Conservation (phyloP, 2,113 vertebrate genomes). For the Saguinus midas region DNA sequence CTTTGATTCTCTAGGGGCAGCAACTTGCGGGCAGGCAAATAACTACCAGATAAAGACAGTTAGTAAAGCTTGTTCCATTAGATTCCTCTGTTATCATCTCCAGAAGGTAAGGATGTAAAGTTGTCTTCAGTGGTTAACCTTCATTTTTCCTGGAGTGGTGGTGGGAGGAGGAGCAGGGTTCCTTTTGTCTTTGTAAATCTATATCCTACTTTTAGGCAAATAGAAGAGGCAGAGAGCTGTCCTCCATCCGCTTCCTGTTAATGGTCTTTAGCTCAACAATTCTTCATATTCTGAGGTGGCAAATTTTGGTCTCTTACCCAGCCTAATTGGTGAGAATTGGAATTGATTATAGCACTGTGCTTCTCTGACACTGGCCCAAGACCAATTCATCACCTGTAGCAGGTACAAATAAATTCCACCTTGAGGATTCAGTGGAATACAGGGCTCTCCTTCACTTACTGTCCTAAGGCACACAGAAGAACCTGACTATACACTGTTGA, state of each 20-base stretch:
- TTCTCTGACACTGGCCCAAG: background rate
- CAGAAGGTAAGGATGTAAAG: background rate
- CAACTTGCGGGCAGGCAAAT: background rate
- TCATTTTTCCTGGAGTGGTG: too few species aligned
- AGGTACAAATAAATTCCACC: background rate
- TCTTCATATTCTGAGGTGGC: background rate
- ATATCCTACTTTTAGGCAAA: background rate
- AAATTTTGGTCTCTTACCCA: background rate
- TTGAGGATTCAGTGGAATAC: background rate
- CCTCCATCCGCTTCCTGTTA: background rate
- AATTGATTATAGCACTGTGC: background rate
- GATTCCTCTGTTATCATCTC: background rate
- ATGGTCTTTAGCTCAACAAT: background rate
- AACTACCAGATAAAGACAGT: background rate
- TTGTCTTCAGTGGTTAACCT: background rate
- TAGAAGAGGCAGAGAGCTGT: background rate
- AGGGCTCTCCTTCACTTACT: background rate
- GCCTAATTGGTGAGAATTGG: background rate
- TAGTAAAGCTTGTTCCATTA: too few species aligned
- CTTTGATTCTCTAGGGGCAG: background rate
- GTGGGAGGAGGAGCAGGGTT: background rate
- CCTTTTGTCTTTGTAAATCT: background rate
- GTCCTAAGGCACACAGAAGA: background rate
- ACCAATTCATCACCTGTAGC: background rate
- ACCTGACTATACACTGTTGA: background rate